These are phyloP conservation scores for Ptychodera flava DNA, from an alignment of 35 echinoderm and acorn worm genomes.

Conservation along the genomic window DNA sequence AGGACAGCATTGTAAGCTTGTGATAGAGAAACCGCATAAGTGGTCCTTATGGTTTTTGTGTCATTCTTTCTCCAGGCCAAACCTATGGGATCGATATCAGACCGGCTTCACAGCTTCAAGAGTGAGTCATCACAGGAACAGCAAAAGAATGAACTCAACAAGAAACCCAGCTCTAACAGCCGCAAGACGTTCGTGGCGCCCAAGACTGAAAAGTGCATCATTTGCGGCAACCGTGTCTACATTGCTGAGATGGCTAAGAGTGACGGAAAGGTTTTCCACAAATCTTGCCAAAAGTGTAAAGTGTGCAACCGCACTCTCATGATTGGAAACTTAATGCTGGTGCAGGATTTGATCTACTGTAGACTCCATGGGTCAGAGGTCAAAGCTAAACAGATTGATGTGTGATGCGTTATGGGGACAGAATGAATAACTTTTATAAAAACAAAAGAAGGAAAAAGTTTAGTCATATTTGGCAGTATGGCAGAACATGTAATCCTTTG, in stretches of 20 bases:
- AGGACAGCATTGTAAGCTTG: too few species aligned
- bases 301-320: conserved; percentile 46
- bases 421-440: too few species aligned
- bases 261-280: conserved; percentile 56
- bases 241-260: conserved; percentile 55
- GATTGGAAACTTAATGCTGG: conserved; percentile 49
- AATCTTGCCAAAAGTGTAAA: conserved; percentile 50
- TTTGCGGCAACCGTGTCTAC: conserved; percentile 55
- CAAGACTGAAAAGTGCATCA: conserved; percentile 52
- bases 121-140: background rate
- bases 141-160: conserved; percentile 12
- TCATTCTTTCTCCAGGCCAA: too few species aligned
- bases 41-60: too few species aligned
- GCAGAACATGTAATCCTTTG: too few species aligned
- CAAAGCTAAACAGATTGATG: conserved; percentile 35
- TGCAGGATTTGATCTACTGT: conserved; percentile 42
- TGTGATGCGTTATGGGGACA: too few species aligned
- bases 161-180: background rate
- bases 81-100: too few species aligned
- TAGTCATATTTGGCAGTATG: too few species aligned
- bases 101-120: background rate
- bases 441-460: too few species aligned
- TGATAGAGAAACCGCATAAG: too few species aligned
- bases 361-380: conserved; percentile 51
- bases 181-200: conserved; percentile 24